Percentiles rank a stretch among this genome's conserved stretches.
Evolutionary conservation across 2,797 vertebrate genomes (phyloP).

Genomic region (Aphelocoma californica): DNA sequence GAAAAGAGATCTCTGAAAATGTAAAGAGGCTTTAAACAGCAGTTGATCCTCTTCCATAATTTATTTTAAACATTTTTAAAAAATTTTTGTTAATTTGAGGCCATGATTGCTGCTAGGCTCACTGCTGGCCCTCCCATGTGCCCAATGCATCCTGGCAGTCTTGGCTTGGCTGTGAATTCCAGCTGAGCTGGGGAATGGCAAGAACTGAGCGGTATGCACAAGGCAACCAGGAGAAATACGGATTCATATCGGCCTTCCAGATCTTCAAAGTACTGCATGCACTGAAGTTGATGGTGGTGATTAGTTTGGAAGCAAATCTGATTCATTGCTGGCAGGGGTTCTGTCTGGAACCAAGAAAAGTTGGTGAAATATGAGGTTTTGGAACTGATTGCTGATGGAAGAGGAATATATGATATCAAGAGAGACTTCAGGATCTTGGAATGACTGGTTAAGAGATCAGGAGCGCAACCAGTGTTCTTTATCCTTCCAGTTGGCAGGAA

Average conservation of each 20-base stretch:
- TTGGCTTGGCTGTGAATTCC: not conserved
- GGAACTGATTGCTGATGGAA: not conserved
- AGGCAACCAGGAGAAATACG: not conserved
- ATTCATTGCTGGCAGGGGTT: not conserved
- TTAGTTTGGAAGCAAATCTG: not conserved
- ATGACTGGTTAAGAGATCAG: not conserved
- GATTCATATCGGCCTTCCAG: not conserved
- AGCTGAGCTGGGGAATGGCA: not conserved
- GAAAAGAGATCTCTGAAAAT: not conserved
- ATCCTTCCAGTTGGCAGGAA: not conserved
- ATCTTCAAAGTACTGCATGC: not conserved
- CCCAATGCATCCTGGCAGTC: not conserved
- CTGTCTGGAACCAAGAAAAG: not conserved
- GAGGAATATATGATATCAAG: not conserved
- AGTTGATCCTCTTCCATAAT: not conserved
- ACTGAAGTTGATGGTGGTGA: not conserved
- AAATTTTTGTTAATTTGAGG: not conserved
- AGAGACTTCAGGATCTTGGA: not conserved
- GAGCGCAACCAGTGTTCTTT: not conserved
- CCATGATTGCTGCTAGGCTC: not conserved
- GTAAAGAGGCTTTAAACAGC: not conserved
- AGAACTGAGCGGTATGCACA: not conserved
- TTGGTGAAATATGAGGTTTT: slow-evolving; percentile 14
- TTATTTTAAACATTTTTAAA: not conserved
- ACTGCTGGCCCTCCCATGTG: not conserved